Percentiles rank a stretch among this genome's conserved stretches.
phyloP scores from a whole-genome alignment of 2,113 vertebrate species.

The Pomatostomus ruficeps region DNA sequence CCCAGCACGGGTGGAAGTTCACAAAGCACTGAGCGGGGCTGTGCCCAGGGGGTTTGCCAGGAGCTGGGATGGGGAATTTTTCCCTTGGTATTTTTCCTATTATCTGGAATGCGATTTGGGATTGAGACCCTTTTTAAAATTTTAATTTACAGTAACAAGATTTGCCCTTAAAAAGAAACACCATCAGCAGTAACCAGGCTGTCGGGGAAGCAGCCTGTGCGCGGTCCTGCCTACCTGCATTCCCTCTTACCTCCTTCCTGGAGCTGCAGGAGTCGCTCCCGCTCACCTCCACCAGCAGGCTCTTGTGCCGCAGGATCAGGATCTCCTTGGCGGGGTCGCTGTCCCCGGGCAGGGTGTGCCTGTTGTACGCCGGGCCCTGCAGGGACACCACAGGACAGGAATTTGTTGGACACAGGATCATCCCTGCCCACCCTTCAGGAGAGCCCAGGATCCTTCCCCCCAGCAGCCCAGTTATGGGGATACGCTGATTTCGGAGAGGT shows the following conservation, averaged over 20 bases:
- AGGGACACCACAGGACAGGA: not conserved
- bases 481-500: rapidly evolving
- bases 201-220: not conserved
- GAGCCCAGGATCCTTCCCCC: not conserved
- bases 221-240: rapidly evolving
- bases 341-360: constrained; percentile 77
- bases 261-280: not conserved
- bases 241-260: constrained; percentile 35
- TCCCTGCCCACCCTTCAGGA: not conserved
- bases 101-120: rapidly evolving
- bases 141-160: not conserved
- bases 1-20: not conserved
- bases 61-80: not conserved
- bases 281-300: constrained; percentile 15
- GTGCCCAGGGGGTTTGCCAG: not conserved
- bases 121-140: not conserved
- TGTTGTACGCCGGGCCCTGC: constrained; percentile 78
- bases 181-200: not conserved
- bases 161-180: not conserved
- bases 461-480: not conserved
- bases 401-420: not conserved
- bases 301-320: constrained; percentile 69
- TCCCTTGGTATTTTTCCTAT: not conserved
- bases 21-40: rapidly evolving
- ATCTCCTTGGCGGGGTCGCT: constrained; percentile 57